Conservation (phyloP, 2,797 vertebrate genomes). For the Percopsis omiscomaycus region DNA sequence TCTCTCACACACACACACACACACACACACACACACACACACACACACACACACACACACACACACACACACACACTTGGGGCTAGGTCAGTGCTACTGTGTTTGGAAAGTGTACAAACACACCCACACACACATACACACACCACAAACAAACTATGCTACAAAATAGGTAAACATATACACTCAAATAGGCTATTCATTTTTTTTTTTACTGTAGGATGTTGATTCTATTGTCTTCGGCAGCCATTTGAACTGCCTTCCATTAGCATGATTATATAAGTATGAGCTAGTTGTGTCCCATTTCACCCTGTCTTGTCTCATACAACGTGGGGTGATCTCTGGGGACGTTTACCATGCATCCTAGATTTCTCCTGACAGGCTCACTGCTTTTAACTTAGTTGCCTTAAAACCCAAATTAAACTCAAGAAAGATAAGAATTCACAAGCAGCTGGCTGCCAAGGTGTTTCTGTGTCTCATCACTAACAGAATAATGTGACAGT, state of each 20-base stretch:
- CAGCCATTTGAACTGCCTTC: slow-evolving; percentile 52
- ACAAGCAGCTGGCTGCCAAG: slow-evolving; percentile 58
- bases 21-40: not conserved
- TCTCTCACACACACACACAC: slow-evolving; percentile 1
- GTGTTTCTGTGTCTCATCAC: slow-evolving; percentile 60
- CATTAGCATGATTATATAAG: slow-evolving; percentile 67
- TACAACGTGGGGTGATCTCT: slow-evolving; percentile 69
- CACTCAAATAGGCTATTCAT: not conserved
- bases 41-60: slow-evolving; percentile 2
- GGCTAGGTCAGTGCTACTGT: not conserved
- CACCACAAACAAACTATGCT: not conserved
- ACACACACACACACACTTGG: not conserved
- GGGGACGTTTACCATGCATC: slow-evolving; percentile 71
- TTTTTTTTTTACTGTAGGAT: too few species aligned
- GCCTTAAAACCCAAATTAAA: slow-evolving; percentile 66
- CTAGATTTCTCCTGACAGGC: slow-evolving; percentile 75
- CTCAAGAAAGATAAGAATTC: slow-evolving; percentile 65
- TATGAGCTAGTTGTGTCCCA: slow-evolving; percentile 40
- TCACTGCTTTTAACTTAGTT: slow-evolving; percentile 62
- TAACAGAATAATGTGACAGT: slow-evolving; percentile 68
- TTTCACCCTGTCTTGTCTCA: slow-evolving; percentile 59
- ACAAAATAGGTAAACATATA: not conserved
- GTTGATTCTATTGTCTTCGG: not conserved
- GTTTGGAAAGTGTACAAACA: not conserved
- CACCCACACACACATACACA: not conserved